These are phyloP conservation scores for Athetis lepigone DNA, from an alignment of 2,888 invertebrate genomes.

Conservation along the genomic window DNA sequence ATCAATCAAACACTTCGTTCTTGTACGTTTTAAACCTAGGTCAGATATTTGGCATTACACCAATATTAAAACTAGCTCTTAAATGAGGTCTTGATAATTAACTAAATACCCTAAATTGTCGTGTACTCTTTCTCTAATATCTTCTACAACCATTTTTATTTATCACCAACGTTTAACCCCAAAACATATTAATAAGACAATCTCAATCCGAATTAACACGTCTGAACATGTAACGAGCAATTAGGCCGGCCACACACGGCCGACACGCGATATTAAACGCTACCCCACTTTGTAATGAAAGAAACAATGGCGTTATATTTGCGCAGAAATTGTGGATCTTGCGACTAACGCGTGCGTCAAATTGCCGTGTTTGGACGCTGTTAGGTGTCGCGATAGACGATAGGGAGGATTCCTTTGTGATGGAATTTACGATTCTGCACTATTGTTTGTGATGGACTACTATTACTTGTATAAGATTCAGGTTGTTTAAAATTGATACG, in stretches of 20 bases:
- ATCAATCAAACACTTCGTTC: too few species aligned
- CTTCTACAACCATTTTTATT: not conserved
- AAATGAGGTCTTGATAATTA: too few species aligned
- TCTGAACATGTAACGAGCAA: conserved; percentile 75
- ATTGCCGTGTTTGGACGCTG: conserved; percentile 68
- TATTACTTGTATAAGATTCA: too few species aligned
- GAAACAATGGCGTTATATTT: conserved; percentile 69
- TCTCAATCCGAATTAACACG: conserved; percentile 59
- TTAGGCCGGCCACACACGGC: conserved; percentile 69
- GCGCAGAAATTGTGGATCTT: conserved; percentile 74
- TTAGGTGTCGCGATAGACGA: conserved; percentile 62
- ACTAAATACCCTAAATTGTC: not conserved
- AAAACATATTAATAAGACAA: conserved; percentile 59
- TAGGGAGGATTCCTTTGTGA: conserved; percentile 19
- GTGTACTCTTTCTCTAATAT: not conserved
- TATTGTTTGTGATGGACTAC: too few species aligned
- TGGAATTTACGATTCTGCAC: not conserved
- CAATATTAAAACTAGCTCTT: too few species aligned
- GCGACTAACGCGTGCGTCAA: conserved; percentile 75
- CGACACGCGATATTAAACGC: conserved; percentile 67
- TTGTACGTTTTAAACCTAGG: too few species aligned
- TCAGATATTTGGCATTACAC: too few species aligned
- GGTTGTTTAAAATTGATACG: too few species aligned
- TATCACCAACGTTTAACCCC: conserved; percentile 18
- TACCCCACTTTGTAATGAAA: conserved; percentile 76